These are phyloP conservation scores for Siphamia tubifer DNA, from an alignment of 2,113 vertebrate species.

Conservation along the genomic window DNA sequence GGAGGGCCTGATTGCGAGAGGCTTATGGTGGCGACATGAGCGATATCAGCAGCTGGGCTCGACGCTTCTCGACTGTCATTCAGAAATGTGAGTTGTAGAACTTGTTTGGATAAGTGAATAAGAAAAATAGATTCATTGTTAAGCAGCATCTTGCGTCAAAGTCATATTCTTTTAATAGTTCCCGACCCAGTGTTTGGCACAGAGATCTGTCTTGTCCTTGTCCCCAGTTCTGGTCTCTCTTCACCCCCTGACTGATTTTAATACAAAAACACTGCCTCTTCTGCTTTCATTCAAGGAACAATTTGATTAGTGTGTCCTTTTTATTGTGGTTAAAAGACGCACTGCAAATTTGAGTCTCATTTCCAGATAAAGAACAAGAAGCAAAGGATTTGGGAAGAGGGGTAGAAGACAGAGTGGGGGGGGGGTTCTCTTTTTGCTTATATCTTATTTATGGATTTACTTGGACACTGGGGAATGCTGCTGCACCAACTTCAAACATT, in stretches of 20 bases:
- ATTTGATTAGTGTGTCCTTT: constrained; percentile 54
- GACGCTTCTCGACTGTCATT: not conserved
- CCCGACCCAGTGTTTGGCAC: constrained; percentile 26
- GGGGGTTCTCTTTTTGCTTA: constrained; percentile 84
- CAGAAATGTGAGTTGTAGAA: not conserved
- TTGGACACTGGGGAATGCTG: constrained; percentile 88
- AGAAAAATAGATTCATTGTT: constrained; percentile 1
- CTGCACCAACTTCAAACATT: constrained; percentile 91
- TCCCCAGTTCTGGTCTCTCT: constrained; percentile 2
- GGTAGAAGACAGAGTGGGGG: constrained; percentile 41
- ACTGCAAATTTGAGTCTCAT: constrained; percentile 77
- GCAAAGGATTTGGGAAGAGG: constrained; percentile 52
- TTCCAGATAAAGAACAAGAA: constrained; percentile 76
- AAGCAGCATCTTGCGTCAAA: constrained; percentile 9
- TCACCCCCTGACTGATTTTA: constrained; percentile 18
- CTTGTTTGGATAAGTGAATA: not conserved
- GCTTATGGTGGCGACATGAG: not conserved
- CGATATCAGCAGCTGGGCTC: not conserved
- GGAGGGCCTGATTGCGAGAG: not conserved
- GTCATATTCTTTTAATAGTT: not conserved
- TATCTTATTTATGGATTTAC: constrained; percentile 93
- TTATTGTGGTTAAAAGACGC: constrained; percentile 65
- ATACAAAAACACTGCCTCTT: constrained; percentile 16
- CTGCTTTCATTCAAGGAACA: constrained; percentile 48
- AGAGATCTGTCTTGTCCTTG: constrained; percentile 27